Conservation (phyloP, 1,140 invertebrate species). For the Hycleus phaleratus region DNA sequence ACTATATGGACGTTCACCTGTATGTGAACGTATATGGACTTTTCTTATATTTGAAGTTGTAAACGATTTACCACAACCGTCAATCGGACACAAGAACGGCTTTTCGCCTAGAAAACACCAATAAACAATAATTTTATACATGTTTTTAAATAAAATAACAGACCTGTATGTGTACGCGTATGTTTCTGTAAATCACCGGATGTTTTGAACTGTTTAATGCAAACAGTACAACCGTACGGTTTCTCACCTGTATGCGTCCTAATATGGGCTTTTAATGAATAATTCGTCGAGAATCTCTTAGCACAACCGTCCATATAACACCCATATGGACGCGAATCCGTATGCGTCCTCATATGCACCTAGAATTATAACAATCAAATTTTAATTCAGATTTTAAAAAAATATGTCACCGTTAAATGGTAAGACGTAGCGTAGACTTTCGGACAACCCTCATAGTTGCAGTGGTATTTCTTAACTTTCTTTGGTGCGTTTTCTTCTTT, state of each 20-base stretch:
- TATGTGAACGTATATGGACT: constrained; percentile 54
- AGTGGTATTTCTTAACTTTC: constrained; percentile 30
- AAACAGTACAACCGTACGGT: constrained; percentile 56
- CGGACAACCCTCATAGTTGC: constrained; percentile 45
- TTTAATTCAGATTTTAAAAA: constrained; percentile 1
- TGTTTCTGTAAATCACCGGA: constrained; percentile 65
- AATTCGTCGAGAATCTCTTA: constrained; percentile 62
- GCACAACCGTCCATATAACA: constrained; percentile 52
- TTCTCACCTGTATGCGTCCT: constrained; percentile 63
- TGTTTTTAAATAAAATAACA: background rate
- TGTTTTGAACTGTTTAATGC: constrained; percentile 58
- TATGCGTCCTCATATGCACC: constrained; percentile 60
- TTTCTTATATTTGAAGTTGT: constrained; percentile 69
- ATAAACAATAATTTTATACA: constrained; percentile 3
- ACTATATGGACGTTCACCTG: constrained; percentile 57
- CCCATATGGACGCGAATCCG: constrained; percentile 53
- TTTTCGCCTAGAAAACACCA: constrained; percentile 42
- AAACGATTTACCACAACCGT: constrained; percentile 59
- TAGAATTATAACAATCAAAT: constrained; percentile 34
- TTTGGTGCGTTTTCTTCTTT: constrained; percentile 1
- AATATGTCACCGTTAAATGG: constrained; percentile 45
- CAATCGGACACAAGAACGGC: constrained; percentile 57
- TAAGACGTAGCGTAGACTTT: constrained; percentile 50
- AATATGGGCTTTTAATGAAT: constrained; percentile 60
- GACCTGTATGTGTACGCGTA: constrained; percentile 57